Conservation (phyloP, 2,113 vertebrate species). For the Otus sunia region DNA sequence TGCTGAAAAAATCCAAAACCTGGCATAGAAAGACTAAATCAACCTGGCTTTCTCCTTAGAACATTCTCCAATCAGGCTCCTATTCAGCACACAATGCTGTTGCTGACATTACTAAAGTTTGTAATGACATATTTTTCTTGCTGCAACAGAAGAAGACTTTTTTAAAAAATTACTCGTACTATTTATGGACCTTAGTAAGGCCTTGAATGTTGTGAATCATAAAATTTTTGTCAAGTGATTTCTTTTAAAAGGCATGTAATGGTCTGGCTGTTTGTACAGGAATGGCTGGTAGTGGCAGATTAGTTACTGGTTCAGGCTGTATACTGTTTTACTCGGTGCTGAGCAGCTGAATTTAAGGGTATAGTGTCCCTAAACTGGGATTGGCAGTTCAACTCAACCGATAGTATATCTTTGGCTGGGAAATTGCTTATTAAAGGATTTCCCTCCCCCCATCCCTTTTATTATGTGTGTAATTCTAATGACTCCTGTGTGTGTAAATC, state of each 20-base stretch:
- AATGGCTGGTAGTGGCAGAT: neutral
- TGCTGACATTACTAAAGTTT: constrained; percentile 23
- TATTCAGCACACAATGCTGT: constrained; percentile 25
- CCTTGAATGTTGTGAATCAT: neutral
- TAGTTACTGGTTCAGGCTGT: neutral
- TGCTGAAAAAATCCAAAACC: constrained; percentile 23
- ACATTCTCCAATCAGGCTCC: constrained; percentile 32
- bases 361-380: neutral
- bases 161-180: neutral
- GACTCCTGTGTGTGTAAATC: neutral
- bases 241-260: neutral
- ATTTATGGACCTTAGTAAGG: constrained; percentile 44
- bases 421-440: neutral
- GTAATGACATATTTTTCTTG: constrained; percentile 16
- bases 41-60: constrained; percentile 31
- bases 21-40: constrained; percentile 50
- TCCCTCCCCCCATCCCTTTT: neutral
- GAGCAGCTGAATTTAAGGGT: neutral
- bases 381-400: neutral
- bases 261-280: neutral
- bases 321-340: neutral
- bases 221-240: constrained; percentile 6
- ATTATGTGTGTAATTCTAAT: neutral
- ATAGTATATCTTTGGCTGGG: neutral
- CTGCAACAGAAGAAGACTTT: neutral